These are phyloP conservation scores for Columba janthina DNA, from an alignment of 2,113 vertebrate genomes.

Conservation along the genomic window DNA sequence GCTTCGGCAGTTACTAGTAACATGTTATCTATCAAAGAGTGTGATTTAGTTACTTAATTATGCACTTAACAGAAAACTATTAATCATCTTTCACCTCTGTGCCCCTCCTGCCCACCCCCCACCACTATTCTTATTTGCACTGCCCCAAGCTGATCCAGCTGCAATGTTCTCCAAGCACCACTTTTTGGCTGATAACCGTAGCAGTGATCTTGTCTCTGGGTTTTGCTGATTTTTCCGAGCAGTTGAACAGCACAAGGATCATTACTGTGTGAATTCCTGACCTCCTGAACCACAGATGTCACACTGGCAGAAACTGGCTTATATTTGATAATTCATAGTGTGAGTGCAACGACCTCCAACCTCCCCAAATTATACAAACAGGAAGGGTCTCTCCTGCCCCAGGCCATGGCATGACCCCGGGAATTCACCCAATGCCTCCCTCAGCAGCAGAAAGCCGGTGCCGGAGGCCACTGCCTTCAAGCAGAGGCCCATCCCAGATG, in stretches of 20 bases:
- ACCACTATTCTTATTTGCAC: background rate
- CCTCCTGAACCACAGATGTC: background rate
- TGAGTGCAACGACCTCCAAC: background rate
- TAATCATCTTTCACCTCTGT: background rate
- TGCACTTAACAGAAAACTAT: background rate
- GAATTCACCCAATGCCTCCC: fast-evolving
- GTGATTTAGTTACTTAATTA: background rate
- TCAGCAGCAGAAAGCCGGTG: background rate
- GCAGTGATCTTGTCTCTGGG: background rate
- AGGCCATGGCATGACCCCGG: background rate
- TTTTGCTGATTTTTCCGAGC: background rate
- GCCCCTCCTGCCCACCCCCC: fast-evolving
- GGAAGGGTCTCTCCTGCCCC: background rate
- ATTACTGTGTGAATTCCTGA: background rate
- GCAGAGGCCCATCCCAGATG: fast-evolving
- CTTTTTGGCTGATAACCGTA: background rate
- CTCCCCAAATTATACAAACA: background rate
- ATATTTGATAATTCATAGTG: background rate
- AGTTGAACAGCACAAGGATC: background rate
- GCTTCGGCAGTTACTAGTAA: background rate
- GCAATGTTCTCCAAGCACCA: fast-evolving
- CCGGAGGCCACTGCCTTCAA: background rate
- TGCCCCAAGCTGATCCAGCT: background rate
- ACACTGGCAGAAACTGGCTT: background rate
- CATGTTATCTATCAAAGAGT: background rate